These are phyloP conservation scores for Mionectes olivaceus DNA, from an alignment of 2,797 vertebrate species.

Conservation along the genomic window DNA sequence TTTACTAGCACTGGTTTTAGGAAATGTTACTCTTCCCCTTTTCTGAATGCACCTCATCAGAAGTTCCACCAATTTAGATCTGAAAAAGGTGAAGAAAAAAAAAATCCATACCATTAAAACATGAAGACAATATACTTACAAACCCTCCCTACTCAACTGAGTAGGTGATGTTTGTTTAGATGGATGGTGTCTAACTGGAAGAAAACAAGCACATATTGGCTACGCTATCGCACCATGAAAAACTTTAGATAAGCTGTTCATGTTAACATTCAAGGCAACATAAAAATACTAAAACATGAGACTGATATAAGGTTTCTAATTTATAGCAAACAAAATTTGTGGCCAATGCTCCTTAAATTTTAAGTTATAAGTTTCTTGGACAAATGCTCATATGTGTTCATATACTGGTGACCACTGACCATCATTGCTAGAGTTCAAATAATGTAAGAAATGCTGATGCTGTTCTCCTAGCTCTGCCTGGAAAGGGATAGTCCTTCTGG, in stretches of 20 bases:
- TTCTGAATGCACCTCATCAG: not conserved
- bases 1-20: not conserved
- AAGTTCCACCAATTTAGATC: not conserved
- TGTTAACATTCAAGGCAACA: not conserved
- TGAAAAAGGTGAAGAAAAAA: not conserved
- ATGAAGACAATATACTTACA: not conserved
- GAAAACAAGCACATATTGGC: not conserved
- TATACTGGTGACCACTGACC: not conserved
- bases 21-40: not conserved
- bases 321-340: not conserved
- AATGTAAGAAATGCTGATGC: accelerated
- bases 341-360: accelerated
- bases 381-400: not conserved
- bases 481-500: not conserved
- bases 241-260: not conserved
- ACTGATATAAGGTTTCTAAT: not conserved
- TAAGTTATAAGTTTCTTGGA: not conserved
- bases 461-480: not conserved
- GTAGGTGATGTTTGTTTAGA: not conserved
- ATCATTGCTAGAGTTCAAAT: not conserved
- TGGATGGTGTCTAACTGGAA: not conserved
- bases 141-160: not conserved
- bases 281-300: not conserved
- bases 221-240: not conserved
- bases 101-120: not conserved